These are phyloP conservation scores for Drosophila arizonae DNA, from an alignment of 1,140 invertebrate genomes.

Conservation along the genomic window DNA sequence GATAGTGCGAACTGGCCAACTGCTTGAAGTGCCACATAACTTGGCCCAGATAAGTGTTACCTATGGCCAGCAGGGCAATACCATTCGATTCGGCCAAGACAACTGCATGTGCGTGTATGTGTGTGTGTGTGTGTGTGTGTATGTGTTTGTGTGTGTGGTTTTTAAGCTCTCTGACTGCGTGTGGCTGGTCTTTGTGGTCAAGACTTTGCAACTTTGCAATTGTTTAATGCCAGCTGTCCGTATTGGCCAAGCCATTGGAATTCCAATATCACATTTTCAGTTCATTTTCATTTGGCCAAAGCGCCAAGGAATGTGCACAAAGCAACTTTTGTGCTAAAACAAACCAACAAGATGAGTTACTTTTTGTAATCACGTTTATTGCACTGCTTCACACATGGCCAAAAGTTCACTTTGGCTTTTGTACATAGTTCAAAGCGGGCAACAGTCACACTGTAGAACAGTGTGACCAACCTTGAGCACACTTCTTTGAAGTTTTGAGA, in stretches of 20 bases:
- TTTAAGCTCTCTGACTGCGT: neutral
- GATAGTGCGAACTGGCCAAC: constrained; percentile 40
- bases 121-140: constrained; percentile 8
- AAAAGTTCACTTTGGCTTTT: neutral
- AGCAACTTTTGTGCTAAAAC: constrained; percentile 26
- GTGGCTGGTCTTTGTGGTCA: constrained; percentile 43
- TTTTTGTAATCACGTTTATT: constrained; percentile 20
- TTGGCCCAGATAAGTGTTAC: constrained; percentile 35
- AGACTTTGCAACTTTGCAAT: constrained; percentile 48
- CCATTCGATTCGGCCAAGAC: neutral
- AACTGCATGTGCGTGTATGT: neutral
- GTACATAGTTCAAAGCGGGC: neutral
- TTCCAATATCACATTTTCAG: constrained; percentile 59
- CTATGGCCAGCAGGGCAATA: constrained; percentile 7
- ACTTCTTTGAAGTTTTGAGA: too few relatives aligned
- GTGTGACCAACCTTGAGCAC: too few relatives aligned
- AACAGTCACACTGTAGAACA: neutral
- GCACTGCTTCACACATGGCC: neutral
- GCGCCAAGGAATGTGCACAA: constrained; percentile 43
- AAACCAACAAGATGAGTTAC: constrained; percentile 12
- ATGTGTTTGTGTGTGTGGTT: constrained; percentile 6
- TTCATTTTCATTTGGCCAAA: constrained; percentile 54
- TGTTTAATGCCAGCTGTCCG: constrained; percentile 47
- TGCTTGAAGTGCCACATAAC: constrained; percentile 51
- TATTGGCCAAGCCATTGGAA: constrained; percentile 45